Percentiles rank a stretch among this genome's conserved stretches.
Evolutionary conservation across 2,888 invertebrate species (phyloP).

Genomic region (Ormyrus labotus): DNA sequence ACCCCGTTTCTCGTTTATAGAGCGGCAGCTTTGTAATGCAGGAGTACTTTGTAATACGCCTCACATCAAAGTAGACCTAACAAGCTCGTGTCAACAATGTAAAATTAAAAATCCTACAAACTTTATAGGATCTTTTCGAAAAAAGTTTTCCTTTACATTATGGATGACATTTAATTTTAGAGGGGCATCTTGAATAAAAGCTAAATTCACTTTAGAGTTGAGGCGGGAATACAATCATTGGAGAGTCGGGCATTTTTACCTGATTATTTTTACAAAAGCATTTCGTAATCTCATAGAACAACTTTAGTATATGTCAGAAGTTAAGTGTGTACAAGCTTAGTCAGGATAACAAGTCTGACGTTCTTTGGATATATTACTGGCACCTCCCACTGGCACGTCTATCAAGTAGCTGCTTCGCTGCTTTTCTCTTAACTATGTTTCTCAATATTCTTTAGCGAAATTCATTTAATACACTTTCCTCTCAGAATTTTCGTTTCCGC

Average conservation of each 20-base stretch:
- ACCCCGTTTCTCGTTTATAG: slow-evolving; percentile 19
- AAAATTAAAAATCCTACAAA: slow-evolving; percentile 11
- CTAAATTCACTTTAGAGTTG: too few species aligned
- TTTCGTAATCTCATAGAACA: not conserved
- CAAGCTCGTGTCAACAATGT: not conserved
- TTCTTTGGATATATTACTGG: slow-evolving; percentile 46
- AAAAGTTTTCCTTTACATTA: too few species aligned
- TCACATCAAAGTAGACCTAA: slow-evolving; percentile 27
- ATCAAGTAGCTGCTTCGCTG: slow-evolving; percentile 16
- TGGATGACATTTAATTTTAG: not conserved
- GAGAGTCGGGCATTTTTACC: not conserved
- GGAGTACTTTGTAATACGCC: slow-evolving; percentile 13
- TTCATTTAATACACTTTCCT: slow-evolving; percentile 27
- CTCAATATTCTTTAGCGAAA: slow-evolving; percentile 25
- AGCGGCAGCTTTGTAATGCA: not conserved
- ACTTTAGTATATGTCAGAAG: slow-evolving; percentile 29
- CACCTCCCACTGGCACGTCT: slow-evolving; percentile 36
- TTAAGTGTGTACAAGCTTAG: slow-evolving; percentile 27
- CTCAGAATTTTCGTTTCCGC: not conserved
- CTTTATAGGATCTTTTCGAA: not conserved
- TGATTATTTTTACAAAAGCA: not conserved
- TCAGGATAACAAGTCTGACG: slow-evolving; percentile 49
- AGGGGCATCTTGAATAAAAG: not conserved
- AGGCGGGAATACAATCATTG: too few species aligned
- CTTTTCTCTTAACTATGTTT: not conserved